phyloP scores from a whole-genome alignment of 2,113 vertebrate genomes.

The Neomonachus schauinslandi region DNA sequence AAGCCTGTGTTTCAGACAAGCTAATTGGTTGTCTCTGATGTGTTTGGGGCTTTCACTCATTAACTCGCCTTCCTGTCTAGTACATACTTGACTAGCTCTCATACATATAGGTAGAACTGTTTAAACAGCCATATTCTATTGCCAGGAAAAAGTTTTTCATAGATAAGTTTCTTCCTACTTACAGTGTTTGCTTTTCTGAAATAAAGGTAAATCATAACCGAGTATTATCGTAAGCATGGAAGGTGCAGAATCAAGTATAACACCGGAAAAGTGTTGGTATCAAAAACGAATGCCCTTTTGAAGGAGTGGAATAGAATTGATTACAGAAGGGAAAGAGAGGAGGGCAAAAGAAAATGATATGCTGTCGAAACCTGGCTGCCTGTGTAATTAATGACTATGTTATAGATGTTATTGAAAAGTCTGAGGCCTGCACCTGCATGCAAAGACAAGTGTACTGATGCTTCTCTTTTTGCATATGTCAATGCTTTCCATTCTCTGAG shows the following conservation, averaged over 20 bases:
- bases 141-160: constrained; percentile 39
- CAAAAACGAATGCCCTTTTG: neutral
- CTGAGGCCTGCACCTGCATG: constrained; percentile 47
- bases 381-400: constrained; percentile 49
- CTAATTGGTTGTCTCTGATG: constrained; percentile 93
- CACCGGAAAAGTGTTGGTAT: neutral
- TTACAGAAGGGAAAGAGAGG: neutral
- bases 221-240: neutral
- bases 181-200: neutral
- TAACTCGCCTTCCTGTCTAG: constrained; percentile 80
- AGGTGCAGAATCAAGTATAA: neutral
- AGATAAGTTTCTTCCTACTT: neutral
- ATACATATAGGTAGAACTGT: constrained; percentile 41
- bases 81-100: constrained; percentile 67
- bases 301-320: neutral
- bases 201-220: neutral
- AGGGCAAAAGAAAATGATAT: neutral
- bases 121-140: constrained; percentile 49
- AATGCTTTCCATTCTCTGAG: constrained; percentile 57
- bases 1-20: constrained; percentile 92
- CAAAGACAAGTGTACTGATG: constrained; percentile 17
- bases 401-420: constrained; percentile 58
- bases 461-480: constrained; percentile 43
- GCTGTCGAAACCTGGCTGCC: constrained; percentile 7
- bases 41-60: constrained; percentile 88